These are phyloP conservation scores for Meles meles DNA, from an alignment of 2,113 vertebrate genomes.

Conservation along the genomic window DNA sequence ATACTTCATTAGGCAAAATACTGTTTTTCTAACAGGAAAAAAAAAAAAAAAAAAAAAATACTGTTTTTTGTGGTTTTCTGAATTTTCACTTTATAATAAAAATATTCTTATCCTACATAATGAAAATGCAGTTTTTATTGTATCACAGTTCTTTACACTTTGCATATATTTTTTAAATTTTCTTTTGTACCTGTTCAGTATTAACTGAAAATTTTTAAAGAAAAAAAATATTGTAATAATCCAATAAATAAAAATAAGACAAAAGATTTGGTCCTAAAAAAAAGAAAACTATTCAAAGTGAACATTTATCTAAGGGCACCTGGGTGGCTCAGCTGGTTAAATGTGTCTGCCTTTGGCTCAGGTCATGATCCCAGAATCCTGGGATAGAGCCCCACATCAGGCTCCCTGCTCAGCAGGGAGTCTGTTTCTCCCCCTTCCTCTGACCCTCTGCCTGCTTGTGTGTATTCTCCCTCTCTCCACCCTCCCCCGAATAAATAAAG, in stretches of 20 bases:
- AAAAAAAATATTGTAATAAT: not conserved
- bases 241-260: not conserved
- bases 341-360: too few species aligned
- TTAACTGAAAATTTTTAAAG: not conserved
- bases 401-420: too few species aligned
- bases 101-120: not conserved
- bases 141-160: not conserved
- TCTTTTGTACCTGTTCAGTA: not conserved
- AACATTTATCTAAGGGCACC: not conserved
- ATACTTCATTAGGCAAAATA: not conserved
- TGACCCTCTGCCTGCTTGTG: too few species aligned
- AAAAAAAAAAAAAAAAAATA: too few species aligned
- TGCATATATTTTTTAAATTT: not conserved
- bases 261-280: not conserved
- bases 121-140: not conserved
- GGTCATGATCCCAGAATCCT: too few species aligned
- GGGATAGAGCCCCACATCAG: too few species aligned
- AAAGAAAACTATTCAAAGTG: not conserved
- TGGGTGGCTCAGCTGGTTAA: too few species aligned
- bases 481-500: not conserved
- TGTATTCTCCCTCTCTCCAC: too few species aligned
- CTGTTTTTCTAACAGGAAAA: too few species aligned
- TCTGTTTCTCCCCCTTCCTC: too few species aligned
- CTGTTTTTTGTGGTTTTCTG: not conserved
- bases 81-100: not conserved